Conservation (phyloP, 2,113 vertebrate genomes). For the Neotoma lepida region DNA sequence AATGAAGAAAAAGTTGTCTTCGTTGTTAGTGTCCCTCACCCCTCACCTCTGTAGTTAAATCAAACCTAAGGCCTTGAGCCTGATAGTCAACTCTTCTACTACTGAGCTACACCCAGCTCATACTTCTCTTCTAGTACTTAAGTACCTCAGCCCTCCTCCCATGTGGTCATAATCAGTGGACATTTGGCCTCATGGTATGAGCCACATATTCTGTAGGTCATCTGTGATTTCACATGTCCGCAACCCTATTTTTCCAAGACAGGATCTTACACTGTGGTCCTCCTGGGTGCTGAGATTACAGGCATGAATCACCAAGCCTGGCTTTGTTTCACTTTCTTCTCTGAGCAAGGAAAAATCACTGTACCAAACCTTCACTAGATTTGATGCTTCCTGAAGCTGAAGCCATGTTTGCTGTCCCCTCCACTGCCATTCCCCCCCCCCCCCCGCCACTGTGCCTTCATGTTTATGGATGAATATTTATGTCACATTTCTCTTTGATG, state of each 20-base stretch:
- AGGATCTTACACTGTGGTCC: neutral
- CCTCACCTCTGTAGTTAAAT: neutral
- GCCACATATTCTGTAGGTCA: neutral
- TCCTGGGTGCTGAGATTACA: neutral
- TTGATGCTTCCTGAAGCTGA: neutral
- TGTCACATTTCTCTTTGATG: slow-evolving; percentile 1
- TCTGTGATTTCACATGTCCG: slow-evolving; percentile 12
- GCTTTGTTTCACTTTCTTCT: neutral
- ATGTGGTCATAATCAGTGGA: neutral
- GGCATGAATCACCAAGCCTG: neutral
- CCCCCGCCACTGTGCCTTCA: slow-evolving; percentile 35
- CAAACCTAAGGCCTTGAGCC: neutral
- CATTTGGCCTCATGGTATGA: neutral
- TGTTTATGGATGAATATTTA: neutral
- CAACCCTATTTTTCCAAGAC: neutral
- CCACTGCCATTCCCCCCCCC: neutral
- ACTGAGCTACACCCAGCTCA: neutral
- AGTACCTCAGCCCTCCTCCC: neutral
- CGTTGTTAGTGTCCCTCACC: neutral
- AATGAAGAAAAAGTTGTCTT: neutral
- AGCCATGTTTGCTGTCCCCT: neutral
- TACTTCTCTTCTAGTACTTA: neutral
- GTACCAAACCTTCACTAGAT: neutral
- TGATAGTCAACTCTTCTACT: neutral
- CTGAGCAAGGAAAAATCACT: neutral